Evolutionary conservation across 2,888 invertebrate genomes (phyloP), one percentile per base, ranked within the genome.

Genomic region (Apodemia zela): DNA sequence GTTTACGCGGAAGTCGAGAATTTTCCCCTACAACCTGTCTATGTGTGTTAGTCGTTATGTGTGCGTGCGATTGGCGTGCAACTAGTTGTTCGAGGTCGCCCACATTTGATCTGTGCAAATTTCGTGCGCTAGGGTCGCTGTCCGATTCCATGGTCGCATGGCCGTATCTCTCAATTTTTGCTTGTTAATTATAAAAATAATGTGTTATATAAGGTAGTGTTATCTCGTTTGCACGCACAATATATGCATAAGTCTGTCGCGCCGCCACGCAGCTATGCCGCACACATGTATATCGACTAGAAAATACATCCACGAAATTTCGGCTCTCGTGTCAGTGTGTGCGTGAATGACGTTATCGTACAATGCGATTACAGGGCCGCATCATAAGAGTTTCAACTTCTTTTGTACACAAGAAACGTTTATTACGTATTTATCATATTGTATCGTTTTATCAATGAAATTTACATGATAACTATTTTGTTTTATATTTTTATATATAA

Each of bases 101-200:
- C 89, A 91, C 91, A 91, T 90, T 82, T 86, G 89, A 87, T 89
- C 89, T 89, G 90, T 89, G 90, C 90, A 90, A 91, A 91, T 89
- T 90, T 89, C 80, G 89, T 82, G 82, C 78, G 78, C 77, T 77
- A 82, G 85, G 90, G 87, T 89, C 90, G 85, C 77, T 87, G 88
- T 67, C 90, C 90, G 84, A 77, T 71, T 76, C 86, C 91, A 91
- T 84, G 91, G 91, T 76, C 91, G 84, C 82, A 76, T 79, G 75
- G 85, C 77, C 83, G 89, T 90, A 89, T 90, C 89, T 87, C 87
- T 89, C 84, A 87, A 90, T 85, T 91, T 90, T 89, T 89, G 91
- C 85, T 85, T 89, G 91, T 90, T 91, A 91, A 91, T 91, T 91
- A 90, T 90, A 90, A 91, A 90, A 91, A 91, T 90, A 91, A 91